Conservation (phyloP, 1,140 invertebrate species). For the Drosophila asahinai region DNA sequence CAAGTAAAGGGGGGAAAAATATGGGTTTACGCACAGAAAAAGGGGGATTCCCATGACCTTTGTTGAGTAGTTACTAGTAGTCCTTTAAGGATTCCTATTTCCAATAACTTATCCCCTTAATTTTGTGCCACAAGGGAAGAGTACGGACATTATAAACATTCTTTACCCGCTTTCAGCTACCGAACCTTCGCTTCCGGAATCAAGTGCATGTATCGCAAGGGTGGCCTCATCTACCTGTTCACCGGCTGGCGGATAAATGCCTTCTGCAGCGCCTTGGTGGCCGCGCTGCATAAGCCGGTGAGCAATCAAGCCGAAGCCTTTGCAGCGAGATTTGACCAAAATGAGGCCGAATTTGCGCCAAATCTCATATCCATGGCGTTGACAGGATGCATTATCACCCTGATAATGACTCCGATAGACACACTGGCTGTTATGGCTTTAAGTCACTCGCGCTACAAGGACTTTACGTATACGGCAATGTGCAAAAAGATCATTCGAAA, state of each 20-base stretch:
- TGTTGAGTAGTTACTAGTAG: no score
- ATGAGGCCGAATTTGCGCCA: not conserved
- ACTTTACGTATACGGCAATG: not conserved
- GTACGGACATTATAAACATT: not conserved
- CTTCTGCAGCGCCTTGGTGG: constrained; percentile 9
- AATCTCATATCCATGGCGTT: not conserved
- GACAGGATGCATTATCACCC: constrained; percentile 10
- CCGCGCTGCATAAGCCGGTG: constrained; percentile 8
- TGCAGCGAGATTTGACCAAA: no score
- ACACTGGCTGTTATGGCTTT: constrained; percentile 11
- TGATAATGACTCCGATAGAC: constrained; percentile 38
- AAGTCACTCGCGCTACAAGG: not conserved
- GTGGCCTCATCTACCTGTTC: constrained; percentile 19
- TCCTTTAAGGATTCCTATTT: no score
- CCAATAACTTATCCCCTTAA: no score
- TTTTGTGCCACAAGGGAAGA: not conserved
- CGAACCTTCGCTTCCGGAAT: constrained; percentile 1
- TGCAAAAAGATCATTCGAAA: not conserved
- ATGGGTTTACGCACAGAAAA: not conserved
- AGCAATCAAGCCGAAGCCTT: not conserved
- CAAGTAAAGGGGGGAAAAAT: constrained; percentile 22
- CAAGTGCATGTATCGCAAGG: constrained; percentile 28
- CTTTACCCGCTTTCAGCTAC: constrained; percentile 19
- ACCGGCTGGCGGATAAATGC: constrained; percentile 28
- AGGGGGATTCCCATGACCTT: no score